These are phyloP conservation scores for Stomatorhinus ivindoensis DNA, from an alignment of 2,113 vertebrate species.

Conservation along the genomic window DNA sequence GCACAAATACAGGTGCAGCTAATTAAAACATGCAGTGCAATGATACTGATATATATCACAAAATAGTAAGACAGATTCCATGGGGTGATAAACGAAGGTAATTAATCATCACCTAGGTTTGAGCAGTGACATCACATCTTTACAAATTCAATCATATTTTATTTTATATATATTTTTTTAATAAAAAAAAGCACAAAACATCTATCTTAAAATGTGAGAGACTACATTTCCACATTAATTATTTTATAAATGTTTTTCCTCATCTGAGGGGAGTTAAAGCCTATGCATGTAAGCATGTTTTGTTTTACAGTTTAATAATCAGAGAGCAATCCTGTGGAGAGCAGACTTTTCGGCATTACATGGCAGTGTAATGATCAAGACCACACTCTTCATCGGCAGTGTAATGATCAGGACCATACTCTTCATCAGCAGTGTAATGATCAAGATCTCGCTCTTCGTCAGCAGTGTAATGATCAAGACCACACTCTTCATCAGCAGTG, in stretches of 20 bases:
- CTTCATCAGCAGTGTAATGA: neutral
- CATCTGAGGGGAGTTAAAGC: neutral
- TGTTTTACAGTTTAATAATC: neutral
- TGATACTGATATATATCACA: neutral
- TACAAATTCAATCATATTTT: neutral
- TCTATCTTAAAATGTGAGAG: neutral
- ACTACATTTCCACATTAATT: neutral
- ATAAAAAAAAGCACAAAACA: neutral
- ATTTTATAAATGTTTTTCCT: neutral
- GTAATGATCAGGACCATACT: neutral
- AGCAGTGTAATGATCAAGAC: neutral
- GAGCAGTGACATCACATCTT: neutral
- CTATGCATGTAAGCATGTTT: neutral
- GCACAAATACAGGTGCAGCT: neutral
- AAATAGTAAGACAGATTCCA: neutral
- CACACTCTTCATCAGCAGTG: neutral
- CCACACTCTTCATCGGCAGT: neutral
- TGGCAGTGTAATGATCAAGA: neutral
- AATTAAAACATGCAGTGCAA: neutral
- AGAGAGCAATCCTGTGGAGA: neutral
- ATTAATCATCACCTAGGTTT: neutral
- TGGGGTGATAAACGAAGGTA: neutral
- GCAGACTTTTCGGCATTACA: neutral
- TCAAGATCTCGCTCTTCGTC: neutral
- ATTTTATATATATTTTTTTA: neutral